Conservation (phyloP, 2,888 invertebrate species). For the Andrena hattorfiana region DNA sequence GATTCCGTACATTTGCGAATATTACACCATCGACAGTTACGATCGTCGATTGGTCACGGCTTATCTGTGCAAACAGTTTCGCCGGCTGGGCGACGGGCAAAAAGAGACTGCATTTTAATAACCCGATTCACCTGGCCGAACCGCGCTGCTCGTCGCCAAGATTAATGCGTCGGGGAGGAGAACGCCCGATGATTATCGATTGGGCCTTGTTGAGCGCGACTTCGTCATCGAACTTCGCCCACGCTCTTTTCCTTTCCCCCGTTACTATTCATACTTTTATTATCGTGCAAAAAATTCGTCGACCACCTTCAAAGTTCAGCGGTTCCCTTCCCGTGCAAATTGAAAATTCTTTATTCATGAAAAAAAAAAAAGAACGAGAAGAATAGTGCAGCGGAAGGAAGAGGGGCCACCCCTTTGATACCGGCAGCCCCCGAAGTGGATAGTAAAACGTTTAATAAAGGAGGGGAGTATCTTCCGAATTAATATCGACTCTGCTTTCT, state of each 20-base stretch:
- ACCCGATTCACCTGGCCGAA: constrained; percentile 46
- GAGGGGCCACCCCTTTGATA: background rate
- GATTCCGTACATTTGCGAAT: constrained; percentile 52
- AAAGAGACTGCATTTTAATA: constrained; percentile 59
- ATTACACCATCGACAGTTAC: constrained; percentile 40
- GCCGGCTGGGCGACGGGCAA: constrained; percentile 7
- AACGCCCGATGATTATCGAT: constrained; percentile 50
- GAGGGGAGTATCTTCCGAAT: background rate
- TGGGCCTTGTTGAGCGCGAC: constrained; percentile 7
- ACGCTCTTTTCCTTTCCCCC: background rate
- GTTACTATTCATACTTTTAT: constrained; percentile 54
- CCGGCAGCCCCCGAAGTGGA: background rate
- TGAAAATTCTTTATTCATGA: constrained; percentile 63
- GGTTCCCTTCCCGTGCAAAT: constrained; percentile 38
- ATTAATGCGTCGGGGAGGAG: constrained; percentile 49
- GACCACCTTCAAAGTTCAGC: constrained; percentile 10
- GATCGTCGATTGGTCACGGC: constrained; percentile 41
- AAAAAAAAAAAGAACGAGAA: constrained; percentile 36
- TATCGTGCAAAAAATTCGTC: constrained; percentile 47
- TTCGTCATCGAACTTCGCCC: constrained; percentile 31
- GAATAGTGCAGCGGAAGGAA: background rate
- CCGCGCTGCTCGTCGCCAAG: constrained; percentile 36
- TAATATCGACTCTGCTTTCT: constrained; percentile 5
- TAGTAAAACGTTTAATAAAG: constrained; percentile 36
- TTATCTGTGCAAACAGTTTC: constrained; percentile 45